Evolutionary conservation across 2,113 vertebrate species (phyloP), one percentile per base, ranked within the genome.

Genomic region (Periophthalmodon schlosseri): DNA sequence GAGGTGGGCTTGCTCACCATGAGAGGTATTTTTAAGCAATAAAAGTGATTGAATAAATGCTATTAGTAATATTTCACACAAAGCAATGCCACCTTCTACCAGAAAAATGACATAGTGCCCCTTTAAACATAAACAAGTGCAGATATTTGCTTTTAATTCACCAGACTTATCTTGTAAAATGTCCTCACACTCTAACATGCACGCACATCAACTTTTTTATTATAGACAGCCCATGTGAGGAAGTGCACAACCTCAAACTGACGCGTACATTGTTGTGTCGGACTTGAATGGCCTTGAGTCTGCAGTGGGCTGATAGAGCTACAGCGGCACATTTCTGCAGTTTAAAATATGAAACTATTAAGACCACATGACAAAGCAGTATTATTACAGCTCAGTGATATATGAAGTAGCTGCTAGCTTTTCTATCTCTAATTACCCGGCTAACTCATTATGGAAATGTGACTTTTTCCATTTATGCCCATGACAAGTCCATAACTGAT

Each of bases 231-330:
- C 33, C 6, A 34, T 18, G 4, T 39, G 33, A n/a, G 20, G 4
- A 34, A 69, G 68, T 67, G 44, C 58, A 68, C 28, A 56, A 47
- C 50, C 66, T 50, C 68, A 72, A 82, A 74, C 69, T 34, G 23
- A 52, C 50, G 46, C 52, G 66, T 68, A 68, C 75, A 58, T 77
- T 33, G 69, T 64, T 13, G 64, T 39, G 34, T 72, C 28, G 5
- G 49, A 80, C 67, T 57, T 54, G 72, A 75, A 82, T 2, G 21
- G 36, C 47, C 34, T 74, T 68, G 50, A 70, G 79, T 79, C 64
- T 75, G 69, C 69, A 79, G 71, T 12, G 3, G 57, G 58, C 75
- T 70, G 81, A 84, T 76, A 70, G 79, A 82, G 76, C 33, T 75
- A 72, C 61, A 72, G 73, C 23, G 4, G 23, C 65, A 73, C 69